These are phyloP conservation scores for Craniophora ligustri DNA, from an alignment of 2,888 invertebrate genomes.

Conservation along the genomic window DNA sequence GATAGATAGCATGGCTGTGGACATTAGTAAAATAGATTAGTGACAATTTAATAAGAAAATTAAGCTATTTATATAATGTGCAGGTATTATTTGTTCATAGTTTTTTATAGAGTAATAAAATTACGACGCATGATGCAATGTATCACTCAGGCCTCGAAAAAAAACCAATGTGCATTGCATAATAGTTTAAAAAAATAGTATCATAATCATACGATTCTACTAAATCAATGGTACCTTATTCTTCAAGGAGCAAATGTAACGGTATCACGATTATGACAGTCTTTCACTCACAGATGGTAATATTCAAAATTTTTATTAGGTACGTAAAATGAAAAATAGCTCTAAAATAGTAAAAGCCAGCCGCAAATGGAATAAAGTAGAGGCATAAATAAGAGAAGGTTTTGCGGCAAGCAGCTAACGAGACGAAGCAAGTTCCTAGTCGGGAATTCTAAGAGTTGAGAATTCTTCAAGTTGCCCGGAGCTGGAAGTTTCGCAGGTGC, in stretches of 20 bases:
- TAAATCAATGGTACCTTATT: background rate
- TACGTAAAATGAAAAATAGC: conserved; percentile 37
- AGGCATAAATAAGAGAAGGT: conserved; percentile 83
- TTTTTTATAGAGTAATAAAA: conserved; percentile 11
- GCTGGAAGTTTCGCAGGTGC: conserved; percentile 74
- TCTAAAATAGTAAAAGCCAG: conserved; percentile 49
- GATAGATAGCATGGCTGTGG: conserved; percentile 33
- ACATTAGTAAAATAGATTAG: conserved; percentile 46
- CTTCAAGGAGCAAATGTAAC: background rate
- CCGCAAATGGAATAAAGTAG: conserved; percentile 83
- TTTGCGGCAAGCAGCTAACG: conserved; percentile 83
- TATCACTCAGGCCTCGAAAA: background rate
- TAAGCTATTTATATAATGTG: conserved; percentile 28
- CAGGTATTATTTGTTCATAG: conserved; percentile 23
- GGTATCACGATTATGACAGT: conserved; percentile 13
- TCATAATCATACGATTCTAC: background rate
- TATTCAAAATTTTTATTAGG: conserved; percentile 34
- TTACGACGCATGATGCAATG: background rate
- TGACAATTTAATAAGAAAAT: conserved; percentile 50
- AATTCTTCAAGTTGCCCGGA: conserved; percentile 65
- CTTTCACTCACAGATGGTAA: conserved; percentile 26
- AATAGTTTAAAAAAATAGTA: background rate
- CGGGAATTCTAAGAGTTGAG: conserved; percentile 77
- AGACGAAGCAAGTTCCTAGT: conserved; percentile 78
- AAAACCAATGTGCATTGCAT: background rate